These are phyloP conservation scores for Drosophila mayaguana DNA, from an alignment of 2,888 invertebrate species.

Conservation along the genomic window DNA sequence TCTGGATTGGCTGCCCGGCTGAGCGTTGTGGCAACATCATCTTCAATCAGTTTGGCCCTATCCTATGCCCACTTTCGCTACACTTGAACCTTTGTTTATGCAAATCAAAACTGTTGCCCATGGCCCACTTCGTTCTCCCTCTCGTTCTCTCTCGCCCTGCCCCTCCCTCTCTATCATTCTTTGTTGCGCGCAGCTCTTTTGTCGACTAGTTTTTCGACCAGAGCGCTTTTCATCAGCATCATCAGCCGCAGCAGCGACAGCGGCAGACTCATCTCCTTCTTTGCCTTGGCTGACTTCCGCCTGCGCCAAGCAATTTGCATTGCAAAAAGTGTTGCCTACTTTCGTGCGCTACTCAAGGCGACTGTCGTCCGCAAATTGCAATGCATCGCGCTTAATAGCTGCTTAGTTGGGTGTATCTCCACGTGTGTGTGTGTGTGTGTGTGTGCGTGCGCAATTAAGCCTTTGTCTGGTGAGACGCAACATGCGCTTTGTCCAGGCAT, in stretches of 20 bases:
- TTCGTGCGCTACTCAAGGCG: conserved; percentile 63
- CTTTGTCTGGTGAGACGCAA: conserved; percentile 56
- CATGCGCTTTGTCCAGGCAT: conserved; percentile 40
- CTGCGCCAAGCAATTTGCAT: conserved; percentile 31
- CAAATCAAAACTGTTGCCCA: conserved; percentile 77
- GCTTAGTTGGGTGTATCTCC: conserved; percentile 54
- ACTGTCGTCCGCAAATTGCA: conserved; percentile 64
- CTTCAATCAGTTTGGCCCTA: conserved; percentile 68
- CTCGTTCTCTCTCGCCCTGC: neutral
- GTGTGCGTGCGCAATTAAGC: conserved; percentile 62
- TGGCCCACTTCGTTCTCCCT: conserved; percentile 61
- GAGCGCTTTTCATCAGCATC: conserved; percentile 49
- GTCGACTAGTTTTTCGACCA: conserved; percentile 40
- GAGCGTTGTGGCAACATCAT: conserved; percentile 37
- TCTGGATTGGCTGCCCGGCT: conserved; percentile 10
- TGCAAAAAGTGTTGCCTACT: conserved; percentile 57
- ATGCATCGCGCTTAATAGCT: conserved; percentile 64
- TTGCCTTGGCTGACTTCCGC: conserved; percentile 62
- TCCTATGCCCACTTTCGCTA: conserved; percentile 63
- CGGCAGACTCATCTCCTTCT: conserved; percentile 1
- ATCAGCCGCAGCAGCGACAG: conserved; percentile 17
- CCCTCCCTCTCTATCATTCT: neutral
- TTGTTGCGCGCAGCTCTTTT: conserved; percentile 33
- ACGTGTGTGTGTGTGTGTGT: conserved; percentile 21
- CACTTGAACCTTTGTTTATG: conserved; percentile 79